These are phyloP conservation scores for Parasteatoda lunata DNA, from an alignment of 2,888 invertebrate species.

Conservation along the genomic window DNA sequence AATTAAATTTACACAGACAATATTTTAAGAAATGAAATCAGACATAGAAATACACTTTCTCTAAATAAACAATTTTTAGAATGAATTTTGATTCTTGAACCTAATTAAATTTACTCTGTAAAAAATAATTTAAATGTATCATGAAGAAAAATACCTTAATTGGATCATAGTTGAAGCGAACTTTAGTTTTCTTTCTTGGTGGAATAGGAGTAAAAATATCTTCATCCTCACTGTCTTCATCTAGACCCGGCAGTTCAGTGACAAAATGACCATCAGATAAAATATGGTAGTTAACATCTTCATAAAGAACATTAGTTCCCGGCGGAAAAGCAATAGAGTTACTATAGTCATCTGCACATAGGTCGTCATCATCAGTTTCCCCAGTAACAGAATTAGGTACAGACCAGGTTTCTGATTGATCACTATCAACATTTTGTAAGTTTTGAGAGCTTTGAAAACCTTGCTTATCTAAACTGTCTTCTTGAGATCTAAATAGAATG, in stretches of 20 bases:
- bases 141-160: slow-evolving; percentile 78
- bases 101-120: too few species aligned
- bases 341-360: slow-evolving; percentile 61
- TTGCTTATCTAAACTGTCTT: slow-evolving; percentile 38
- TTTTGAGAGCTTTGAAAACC: slow-evolving; percentile 9
- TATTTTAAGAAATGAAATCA: too few species aligned
- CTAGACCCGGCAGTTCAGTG: slow-evolving; percentile 82
- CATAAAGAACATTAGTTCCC: slow-evolving; percentile 69
- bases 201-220: slow-evolving; percentile 66
- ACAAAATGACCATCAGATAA: slow-evolving; percentile 95
- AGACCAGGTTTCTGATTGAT: slow-evolving; percentile 64
- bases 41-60: too few species aligned
- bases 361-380: slow-evolving; percentile 64
- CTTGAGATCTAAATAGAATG: slow-evolving; percentile 12
- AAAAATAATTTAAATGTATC: too few species aligned
- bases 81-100: too few species aligned
- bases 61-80: too few species aligned
- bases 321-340: slow-evolving; percentile 60
- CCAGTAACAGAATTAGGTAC: slow-evolving; percentile 52
- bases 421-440: slow-evolving; percentile 49
- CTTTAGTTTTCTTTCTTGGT: slow-evolving; percentile 83
- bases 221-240: slow-evolving; percentile 85
- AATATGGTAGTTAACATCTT: slow-evolving; percentile 76
- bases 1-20: too few species aligned
- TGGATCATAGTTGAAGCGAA: slow-evolving; percentile 84